Evolutionary conservation across 2,888 invertebrate species (phyloP), one percentile per base, ranked within the genome.

Genomic region (Cancer borealis): DNA sequence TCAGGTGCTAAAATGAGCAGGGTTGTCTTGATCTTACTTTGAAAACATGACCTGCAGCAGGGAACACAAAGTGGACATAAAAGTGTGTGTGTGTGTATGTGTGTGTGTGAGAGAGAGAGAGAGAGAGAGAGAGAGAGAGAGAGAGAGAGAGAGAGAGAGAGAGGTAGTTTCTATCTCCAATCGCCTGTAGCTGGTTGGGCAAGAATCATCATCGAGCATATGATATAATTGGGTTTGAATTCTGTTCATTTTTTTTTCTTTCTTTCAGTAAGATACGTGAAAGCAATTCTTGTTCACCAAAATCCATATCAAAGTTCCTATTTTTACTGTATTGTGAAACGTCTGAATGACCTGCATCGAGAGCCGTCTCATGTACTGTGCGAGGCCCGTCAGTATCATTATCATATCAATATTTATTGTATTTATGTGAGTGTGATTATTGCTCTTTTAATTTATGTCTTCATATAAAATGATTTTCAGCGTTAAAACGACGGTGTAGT

Each of bases 401-500:
- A 88, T 47, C 49, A 91, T 91, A 49, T 39, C 49, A 39, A 91
- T 91, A 49, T 49, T 91, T 91, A 91, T 88, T 88, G 26, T 88
- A 88, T 88, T 88, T 47, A 47, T 91, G n/a, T 88, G 39, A 88
- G 46, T 88, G 88, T 88, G 46, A 88, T 88, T 47, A 88, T 88
- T 88, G 39, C 49, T 47, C n/a, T 26, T 47, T 88, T 88, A 47
- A 88, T 47, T 88, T 88, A 88, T 88, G 49, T 30, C 46, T 46
- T 12, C 46, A 47, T 88, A 47, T 88, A 47, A 88, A 47, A n/a
- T 91, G 47, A 60, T 91, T 91, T 49, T 91, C 39, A 60, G n/a
- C 17, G 46, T 60, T 39, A 60, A 60, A 26, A 30, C n/a, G 49
- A 88, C 39, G 73, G 73, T 88, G 88, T 17, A 88, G 12, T 88